Conservation (phyloP, 1,140 invertebrate genomes). For the Agrypnia vestita region DNA sequence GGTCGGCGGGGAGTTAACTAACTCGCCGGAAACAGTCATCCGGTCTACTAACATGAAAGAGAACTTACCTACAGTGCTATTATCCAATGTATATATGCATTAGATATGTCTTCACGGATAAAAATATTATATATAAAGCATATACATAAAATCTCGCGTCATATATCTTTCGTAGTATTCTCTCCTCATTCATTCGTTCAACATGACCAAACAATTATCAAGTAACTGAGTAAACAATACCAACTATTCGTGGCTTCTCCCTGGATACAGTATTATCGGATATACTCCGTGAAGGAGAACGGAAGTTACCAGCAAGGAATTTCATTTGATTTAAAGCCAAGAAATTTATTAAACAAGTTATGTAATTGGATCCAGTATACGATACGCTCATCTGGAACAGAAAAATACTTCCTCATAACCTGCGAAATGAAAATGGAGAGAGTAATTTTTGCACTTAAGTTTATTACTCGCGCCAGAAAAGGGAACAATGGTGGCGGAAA, state of each 20-base stretch:
- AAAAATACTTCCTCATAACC: slow-evolving; percentile 42
- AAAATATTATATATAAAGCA: background rate
- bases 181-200: too few relatives aligned
- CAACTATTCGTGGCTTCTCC: background rate
- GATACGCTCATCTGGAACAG: background rate
- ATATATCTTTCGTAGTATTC: background rate
- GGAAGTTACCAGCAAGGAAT: slow-evolving; percentile 10
- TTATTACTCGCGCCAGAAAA: background rate
- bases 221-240: too few relatives aligned
- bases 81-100: background rate
- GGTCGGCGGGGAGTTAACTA: slow-evolving; percentile 11
- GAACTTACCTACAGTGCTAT: background rate
- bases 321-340: slow-evolving; percentile 43
- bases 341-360: slow-evolving; percentile 40
- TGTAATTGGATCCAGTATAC: slow-evolving; percentile 32
- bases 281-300: slow-evolving; percentile 7
- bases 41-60: background rate
- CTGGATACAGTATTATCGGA: background rate
- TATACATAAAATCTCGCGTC: background rate
- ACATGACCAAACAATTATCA: too few relatives aligned
- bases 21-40: slow-evolving; percentile 38
- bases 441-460: slow-evolving; percentile 8
- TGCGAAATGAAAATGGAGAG: slow-evolving; percentile 18
- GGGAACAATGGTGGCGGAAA: too few relatives aligned
- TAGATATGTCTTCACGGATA: background rate